Conservation (phyloP, 2,797 vertebrate genomes). For the Hephaestus fuliginosus region DNA sequence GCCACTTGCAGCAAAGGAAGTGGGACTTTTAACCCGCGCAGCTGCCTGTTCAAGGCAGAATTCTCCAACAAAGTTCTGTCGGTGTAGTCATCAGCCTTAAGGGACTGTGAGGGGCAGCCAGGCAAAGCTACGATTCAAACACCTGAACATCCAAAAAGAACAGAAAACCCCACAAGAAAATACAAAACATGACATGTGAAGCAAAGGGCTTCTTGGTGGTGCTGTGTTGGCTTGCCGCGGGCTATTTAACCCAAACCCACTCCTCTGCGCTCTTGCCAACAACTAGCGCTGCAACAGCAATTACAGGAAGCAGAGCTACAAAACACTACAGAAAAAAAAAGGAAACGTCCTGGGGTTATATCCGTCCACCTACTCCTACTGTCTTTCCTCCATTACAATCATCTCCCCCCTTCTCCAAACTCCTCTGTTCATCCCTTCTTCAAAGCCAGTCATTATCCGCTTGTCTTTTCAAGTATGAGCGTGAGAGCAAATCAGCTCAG, state of each 20-base stretch:
- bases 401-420: conserved; percentile 54
- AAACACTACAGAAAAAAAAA: conserved; percentile 47
- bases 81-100: conserved; percentile 63
- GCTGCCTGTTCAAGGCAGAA: conserved; percentile 48
- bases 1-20: conserved; percentile 42
- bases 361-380: conserved; percentile 63
- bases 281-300: conserved; percentile 62
- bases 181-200: conserved; percentile 77
- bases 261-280: conserved; percentile 62
- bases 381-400: conserved; percentile 59
- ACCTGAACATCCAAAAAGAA: conserved; percentile 68
- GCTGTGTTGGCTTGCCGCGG: conserved; percentile 59
- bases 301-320: conserved; percentile 70
- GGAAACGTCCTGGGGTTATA: conserved; percentile 61
- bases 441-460: conserved; percentile 71
- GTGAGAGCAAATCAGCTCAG: conserved; percentile 58
- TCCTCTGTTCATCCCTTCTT: conserved; percentile 63
- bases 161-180: conserved; percentile 67
- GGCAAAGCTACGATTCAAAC: conserved; percentile 51
- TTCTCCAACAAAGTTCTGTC: conserved; percentile 59
- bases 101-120: conserved; percentile 63
- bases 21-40: conserved; percentile 55
- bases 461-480: conserved; percentile 61
- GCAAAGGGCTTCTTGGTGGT: conserved; percentile 65
- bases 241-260: conserved; percentile 73